phyloP scores from a whole-genome alignment of 2,113 vertebrate genomes.

The Origma solitaria region DNA sequence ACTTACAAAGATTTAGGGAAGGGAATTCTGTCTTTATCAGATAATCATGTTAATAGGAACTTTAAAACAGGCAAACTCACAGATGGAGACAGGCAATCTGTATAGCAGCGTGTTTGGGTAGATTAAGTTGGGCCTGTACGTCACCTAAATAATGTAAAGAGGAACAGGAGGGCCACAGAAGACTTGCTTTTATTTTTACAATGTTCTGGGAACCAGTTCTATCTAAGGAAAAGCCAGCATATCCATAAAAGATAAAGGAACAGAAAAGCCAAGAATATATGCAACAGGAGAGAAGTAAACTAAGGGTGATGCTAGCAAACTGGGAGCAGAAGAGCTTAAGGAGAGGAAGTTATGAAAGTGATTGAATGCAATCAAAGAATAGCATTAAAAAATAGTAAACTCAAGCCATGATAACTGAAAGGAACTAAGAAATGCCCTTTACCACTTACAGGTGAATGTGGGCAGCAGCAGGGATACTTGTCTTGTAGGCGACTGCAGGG shows the following conservation, averaged over 20 bases:
- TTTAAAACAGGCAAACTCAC: background rate
- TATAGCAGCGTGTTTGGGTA: background rate
- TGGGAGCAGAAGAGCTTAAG: background rate
- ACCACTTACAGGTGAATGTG: background rate
- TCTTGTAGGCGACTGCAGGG: background rate
- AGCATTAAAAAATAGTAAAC: background rate
- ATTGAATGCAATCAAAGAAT: background rate
- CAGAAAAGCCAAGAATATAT: background rate
- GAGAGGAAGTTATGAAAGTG: background rate
- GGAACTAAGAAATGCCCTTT: background rate
- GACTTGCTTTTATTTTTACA: background rate
- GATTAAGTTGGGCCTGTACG: background rate
- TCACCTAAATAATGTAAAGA: background rate
- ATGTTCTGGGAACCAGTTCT: background rate
- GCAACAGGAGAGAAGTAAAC: background rate
- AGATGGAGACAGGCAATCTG: background rate
- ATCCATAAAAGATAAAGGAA: background rate
- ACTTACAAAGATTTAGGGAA: background rate
- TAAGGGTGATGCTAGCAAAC: background rate
- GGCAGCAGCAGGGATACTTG: background rate
- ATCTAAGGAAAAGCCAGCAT: background rate
- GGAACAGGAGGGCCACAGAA: background rate
- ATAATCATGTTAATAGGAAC: background rate
- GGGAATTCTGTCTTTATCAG: background rate
- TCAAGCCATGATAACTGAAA: background rate